A percentile compares a stretch with the other conserved stretches of the same genome.
Conservation (phyloP, 2,888 invertebrate species). For the Loripinus fragilis region DNA sequence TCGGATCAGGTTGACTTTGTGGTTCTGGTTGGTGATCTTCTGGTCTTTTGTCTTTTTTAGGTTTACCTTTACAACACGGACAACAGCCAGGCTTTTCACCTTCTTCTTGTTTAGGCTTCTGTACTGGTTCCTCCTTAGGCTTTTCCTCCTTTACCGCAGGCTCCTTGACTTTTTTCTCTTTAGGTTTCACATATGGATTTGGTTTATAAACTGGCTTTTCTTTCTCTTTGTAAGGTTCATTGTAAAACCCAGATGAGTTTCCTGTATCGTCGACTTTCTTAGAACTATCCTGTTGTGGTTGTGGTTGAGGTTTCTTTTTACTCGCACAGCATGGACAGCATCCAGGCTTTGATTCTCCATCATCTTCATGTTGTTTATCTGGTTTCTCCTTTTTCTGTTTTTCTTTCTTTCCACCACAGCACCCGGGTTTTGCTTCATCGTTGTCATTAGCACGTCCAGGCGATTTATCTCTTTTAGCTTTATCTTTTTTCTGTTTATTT, state of each 20-base stretch:
- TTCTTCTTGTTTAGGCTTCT: constrained; percentile 8
- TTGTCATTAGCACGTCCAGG: neutral
- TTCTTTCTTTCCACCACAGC: neutral
- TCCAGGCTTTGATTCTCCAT: constrained; percentile 26
- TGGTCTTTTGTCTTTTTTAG: neutral
- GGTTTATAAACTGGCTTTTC: neutral
- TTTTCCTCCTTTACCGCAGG: neutral
- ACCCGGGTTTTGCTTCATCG: neutral
- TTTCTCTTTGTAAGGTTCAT: neutral
- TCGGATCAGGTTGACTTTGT: neutral
- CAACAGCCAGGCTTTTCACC: constrained; percentile 35
- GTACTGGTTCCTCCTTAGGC: neutral
- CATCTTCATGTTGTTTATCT: constrained; percentile 16
- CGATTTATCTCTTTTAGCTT: neutral
- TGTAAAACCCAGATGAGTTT: neutral
- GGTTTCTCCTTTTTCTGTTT: neutral
- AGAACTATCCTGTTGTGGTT: neutral
- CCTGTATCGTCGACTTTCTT: neutral
- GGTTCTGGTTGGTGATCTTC: neutral
- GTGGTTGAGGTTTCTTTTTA: neutral
- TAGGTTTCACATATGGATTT: neutral
- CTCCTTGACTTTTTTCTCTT: neutral
- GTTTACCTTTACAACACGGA: constrained; percentile 23
- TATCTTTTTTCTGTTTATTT: constrained; percentile 3
- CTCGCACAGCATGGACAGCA: constrained; percentile 36